Evolutionary conservation across 2,888 invertebrate species (phyloP), one percentile per base, ranked within the genome.

Genomic region (Ditula angustiorana): DNA sequence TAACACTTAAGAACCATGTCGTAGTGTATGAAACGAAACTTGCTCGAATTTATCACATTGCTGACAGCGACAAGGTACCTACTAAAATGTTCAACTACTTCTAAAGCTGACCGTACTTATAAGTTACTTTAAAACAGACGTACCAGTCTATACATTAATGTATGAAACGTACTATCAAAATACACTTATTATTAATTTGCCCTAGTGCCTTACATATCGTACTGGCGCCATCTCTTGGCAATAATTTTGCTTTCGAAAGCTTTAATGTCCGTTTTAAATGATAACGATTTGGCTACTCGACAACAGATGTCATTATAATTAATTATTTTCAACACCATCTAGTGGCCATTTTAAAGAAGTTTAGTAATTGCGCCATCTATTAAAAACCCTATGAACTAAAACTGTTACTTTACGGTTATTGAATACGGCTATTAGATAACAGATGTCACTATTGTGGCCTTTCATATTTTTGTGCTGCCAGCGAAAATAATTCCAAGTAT

Each of bases 401-500:
- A 44, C 16, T 35, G 11, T 4, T 19, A 13, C 24, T 3, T 13
- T n/a, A 16, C n/a, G n/a, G 7, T 10, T 8, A 19, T 5, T n/a
- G 1, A 50, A 13, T 30, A 21, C 7, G 7, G 13, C 33, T 52
- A 52, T 19, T 52, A 7, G 21, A 16, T 33, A 44, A 10, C n/a
- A 63, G 78, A 77, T 75, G 71, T 55, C 76, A n/a, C 37, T 44
- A 5, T 19, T 41, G 24, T 10, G 5, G 28, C 24, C 21, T 33
- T 37, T 10, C 16, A 44, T 49, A 24, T 4, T 37, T 16, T 35
- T 23, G 24, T 21, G 49, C 23, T 56, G 47, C 58, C 35, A 23
- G 23, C 3, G 5, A 13, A 1, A 35, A 37, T 35, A 11, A 16
- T n/a, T n/a, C n/a, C n/a, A 53, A 41, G 71, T 68, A 67, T 64